phyloP scores from a whole-genome alignment of 2,888 invertebrate species.

The Lissonota sp. region DNA sequence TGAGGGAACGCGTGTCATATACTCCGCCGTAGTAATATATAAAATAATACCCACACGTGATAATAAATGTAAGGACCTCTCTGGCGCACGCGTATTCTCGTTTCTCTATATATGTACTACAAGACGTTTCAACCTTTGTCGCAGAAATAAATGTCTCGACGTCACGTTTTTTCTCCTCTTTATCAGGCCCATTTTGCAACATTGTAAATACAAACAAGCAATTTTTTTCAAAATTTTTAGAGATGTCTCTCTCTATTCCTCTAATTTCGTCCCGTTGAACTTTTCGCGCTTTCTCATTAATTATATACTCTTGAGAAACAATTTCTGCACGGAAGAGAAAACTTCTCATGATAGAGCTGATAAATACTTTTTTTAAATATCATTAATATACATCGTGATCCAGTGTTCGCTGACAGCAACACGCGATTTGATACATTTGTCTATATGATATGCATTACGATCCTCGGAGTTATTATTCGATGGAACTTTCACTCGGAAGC shows the following conservation, averaged over 20 bases:
- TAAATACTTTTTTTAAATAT: too few relatives aligned
- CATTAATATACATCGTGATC: too few relatives aligned
- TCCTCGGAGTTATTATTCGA: conserved; percentile 45
- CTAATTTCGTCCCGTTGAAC: too few relatives aligned
- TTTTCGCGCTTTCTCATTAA: too few relatives aligned
- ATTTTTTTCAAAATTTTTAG: too few relatives aligned
- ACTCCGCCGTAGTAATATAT: conserved; percentile 43
- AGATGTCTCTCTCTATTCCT: too few relatives aligned
- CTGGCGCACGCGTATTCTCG: conserved; percentile 44
- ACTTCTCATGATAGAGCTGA: too few relatives aligned
- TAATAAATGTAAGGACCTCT: conserved; percentile 39
- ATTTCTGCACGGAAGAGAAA: too few relatives aligned
- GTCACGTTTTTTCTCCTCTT: conserved; percentile 1
- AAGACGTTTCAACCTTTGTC: conserved; percentile 8
- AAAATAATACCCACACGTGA: conserved; percentile 44
- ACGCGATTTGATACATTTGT: conserved; percentile 10
- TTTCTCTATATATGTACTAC: conserved; percentile 20
- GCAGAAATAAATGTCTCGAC: conserved; percentile 45
- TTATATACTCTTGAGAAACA: too few relatives aligned
- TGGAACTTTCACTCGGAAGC: conserved; percentile 72
- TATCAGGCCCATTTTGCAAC: background rate
- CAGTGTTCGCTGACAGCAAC: conserved; percentile 36
- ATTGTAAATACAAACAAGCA: too few relatives aligned
- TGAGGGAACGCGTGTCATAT: conserved; percentile 57
- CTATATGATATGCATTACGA: conserved; percentile 20